A percentile compares a stretch with the other conserved stretches of the same genome.
Conservation (phyloP, 1,140 invertebrate species). For the Hesperophylax magnus region DNA sequence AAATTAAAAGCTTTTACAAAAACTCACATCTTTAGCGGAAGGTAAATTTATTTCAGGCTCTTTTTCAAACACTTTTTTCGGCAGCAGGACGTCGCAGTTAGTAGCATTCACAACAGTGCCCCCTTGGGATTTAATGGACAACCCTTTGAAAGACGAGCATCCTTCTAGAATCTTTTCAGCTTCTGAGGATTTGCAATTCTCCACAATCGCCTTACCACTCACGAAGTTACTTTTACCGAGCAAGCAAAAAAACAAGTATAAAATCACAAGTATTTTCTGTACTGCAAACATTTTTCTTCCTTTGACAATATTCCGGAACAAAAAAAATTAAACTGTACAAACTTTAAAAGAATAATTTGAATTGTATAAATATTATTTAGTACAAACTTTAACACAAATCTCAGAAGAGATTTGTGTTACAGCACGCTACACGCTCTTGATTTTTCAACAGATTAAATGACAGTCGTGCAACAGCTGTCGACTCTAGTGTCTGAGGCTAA, state of each 20-base stretch:
- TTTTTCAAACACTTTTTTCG: constrained; percentile 66
- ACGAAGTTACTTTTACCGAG: not conserved
- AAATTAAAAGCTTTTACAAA: not conserved
- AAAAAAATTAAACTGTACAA: no score
- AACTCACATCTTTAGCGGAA: constrained; percentile 63
- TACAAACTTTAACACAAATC: no score
- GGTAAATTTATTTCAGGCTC: constrained; percentile 64
- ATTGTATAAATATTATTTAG: no score
- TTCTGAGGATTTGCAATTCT: constrained; percentile 2
- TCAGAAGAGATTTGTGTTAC: not conserved
- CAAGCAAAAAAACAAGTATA: not conserved
- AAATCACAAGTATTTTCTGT: not conserved
- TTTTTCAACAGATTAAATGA: not conserved
- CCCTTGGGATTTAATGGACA: constrained; percentile 64
- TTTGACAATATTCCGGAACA: no score
- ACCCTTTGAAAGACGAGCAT: constrained; percentile 63
- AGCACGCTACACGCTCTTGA: not conserved
- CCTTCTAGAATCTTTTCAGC: constrained; percentile 21
- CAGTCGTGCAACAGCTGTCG: not conserved
- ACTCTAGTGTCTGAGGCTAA: not conserved
- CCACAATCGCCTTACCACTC: not conserved
- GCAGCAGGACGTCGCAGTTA: constrained; percentile 66
- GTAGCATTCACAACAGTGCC: constrained; percentile 67
- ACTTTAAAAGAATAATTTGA: no score
- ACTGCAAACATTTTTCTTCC: no score